phyloP scores from a whole-genome alignment of 1,140 invertebrate species.

The Ptiloglossa arizonensis region DNA sequence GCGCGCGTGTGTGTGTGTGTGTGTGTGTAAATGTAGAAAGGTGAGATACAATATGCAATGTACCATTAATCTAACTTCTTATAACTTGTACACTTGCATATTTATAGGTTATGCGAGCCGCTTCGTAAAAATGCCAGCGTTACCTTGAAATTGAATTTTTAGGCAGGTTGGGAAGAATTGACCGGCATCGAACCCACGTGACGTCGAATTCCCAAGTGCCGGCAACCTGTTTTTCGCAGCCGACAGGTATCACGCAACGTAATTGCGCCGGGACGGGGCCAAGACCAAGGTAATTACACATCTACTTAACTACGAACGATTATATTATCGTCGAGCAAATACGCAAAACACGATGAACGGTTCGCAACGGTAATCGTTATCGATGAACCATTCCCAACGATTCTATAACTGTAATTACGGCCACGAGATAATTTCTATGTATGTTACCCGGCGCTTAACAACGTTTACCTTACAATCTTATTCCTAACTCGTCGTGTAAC shows the following conservation, averaged over 20 bases:
- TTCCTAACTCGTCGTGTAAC: neutral
- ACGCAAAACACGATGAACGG: constrained; percentile 6
- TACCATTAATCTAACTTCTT: no score
- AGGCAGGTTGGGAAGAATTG: neutral
- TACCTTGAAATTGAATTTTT: no score
- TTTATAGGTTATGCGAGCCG: no score
- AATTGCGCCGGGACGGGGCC: constrained; percentile 9
- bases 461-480: neutral
- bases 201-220: neutral
- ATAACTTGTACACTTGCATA: no score
- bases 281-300: constrained; percentile 44
- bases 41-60: no score
- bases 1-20: no score
- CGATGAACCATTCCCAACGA: neutral
- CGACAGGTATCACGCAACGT: constrained; percentile 39
- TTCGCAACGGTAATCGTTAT: constrained; percentile 21
- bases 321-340: constrained; percentile 33
- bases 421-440: constrained; percentile 1
- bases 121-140: no score
- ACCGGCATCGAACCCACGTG: neutral
- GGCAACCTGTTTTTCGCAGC: constrained; percentile 28
- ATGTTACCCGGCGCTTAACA: neutral
- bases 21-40: no score
- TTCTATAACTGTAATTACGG: constrained; percentile 12
- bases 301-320: constrained; percentile 24